Base-by-base conservation (phyloP, 1,140 invertebrate species). In the Drosophila sp. region DNA sequence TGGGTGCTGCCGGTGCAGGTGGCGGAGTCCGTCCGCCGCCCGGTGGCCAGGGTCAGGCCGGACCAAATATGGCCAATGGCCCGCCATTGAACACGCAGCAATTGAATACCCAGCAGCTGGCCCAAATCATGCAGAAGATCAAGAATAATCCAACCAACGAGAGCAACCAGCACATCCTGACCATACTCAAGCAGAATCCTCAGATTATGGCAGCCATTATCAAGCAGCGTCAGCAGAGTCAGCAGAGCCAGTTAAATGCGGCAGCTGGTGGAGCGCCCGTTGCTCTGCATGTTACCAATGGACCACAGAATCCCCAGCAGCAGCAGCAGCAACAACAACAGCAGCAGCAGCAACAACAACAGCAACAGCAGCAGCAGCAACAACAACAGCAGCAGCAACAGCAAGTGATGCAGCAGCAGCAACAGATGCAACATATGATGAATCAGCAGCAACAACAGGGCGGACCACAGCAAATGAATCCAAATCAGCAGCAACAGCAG, bases 171-270 rank as follows among this genome's bases (percentile, higher is more conserved):
- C 97, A 98, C 93, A 97, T 99, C 60, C 93, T 99, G 30, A 95
- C 96, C 79, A 98, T 99, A 82, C 94, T 99, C 54, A 98, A 98
- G 92, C 96, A 96, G 55, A 98, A 99, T 94, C 98, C 98, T 54
- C 97, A 97, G 69, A 93, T 99, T 8, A 99, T 99, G 98, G 98
- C 98, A 63, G 97, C 98, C 57, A 98, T 99, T 90, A 98, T 99
- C 62, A 98, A 98, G 92, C 97, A 98, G 93, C 94, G 97, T 91
- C 96, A 97, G 93, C 91, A 92, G 60, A 92, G 91, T 92, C 96
- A 97, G 93, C 91, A 92, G 58, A 92, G 91, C 68, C 90, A 92
- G 79, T 77, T 90, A 4, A 90, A 93, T 90, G 83, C 82, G 25
- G 72, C 72, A 33, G 83, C 80, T 27, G 73, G 81, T 58, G 90